Evolutionary conservation across 2,797 vertebrate species (phyloP), one percentile per base, ranked within the genome.

Genomic region (Enteromius argenteus): DNA sequence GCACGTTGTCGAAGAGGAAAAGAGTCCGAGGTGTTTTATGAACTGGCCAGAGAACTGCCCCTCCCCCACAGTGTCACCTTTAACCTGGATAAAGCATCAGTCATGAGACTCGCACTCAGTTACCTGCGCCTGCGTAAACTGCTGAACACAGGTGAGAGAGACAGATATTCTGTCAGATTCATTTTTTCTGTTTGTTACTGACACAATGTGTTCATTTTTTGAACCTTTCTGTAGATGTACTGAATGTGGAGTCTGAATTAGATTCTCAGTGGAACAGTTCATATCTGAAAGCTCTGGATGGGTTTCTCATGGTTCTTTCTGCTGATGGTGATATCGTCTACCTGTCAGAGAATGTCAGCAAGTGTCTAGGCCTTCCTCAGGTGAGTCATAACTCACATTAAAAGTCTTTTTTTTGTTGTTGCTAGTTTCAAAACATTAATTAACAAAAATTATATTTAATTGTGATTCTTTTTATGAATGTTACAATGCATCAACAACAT

Each of bases 311-410:
- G 97, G 97, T 99, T 92, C 96, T 99, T 66, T 98, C 98, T 3
- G 96, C 97, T 92, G 98, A 99, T 67, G 98, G 98, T 83, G 98
- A 99, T 90, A 98, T 99, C 94, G 96, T 99, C 90, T 99, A 97
- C 92, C 95, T 98, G 90, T 97, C 98, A 3, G 98, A 99, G 91
- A 98, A 96, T 15, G 97, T 99, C 94, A 98, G 95, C 95, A 99
- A 97, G 93, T 99, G 97, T 89, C 96, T 99, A 82, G 98, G 98
- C 76, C 95, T 99, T 88, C 97, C 97, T 87, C 98, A 99, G 97
- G 98, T 99, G 32, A 93, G 89, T 49, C 32, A 19, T 3, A 30
- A 53, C 71, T 74, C 5, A 13, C 46, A 35, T 53, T 1, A 17
- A 11, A 60, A 39, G 32, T 58, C 0, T 71, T 69, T 46, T 46